Percentiles rank a stretch among this genome's conserved stretches.
These are phyloP conservation scores for Pungitius pungitius DNA, from an alignment of 2,113 vertebrate species.

Conservation along the genomic window DNA sequence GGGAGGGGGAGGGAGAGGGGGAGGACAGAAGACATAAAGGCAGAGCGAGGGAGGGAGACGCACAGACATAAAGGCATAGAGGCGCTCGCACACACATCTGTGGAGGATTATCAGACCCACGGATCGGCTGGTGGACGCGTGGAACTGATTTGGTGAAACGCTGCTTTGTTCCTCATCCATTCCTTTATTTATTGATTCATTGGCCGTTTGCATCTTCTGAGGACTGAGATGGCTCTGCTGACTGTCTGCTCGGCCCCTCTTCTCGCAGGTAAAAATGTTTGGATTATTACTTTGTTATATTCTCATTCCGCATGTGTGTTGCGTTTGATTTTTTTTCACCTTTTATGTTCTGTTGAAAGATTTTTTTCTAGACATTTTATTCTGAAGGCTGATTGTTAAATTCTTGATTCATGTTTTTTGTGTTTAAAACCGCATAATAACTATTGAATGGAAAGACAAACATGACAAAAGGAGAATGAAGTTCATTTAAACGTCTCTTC, in stretches of 20 bases:
- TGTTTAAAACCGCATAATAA: neutral
- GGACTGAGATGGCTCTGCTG: conserved; percentile 24
- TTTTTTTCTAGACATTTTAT: neutral
- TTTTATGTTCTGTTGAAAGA: neutral
- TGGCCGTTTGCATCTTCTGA: neutral
- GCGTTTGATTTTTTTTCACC: neutral
- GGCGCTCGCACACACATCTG: neutral
- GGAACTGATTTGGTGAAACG: conserved; percentile 3
- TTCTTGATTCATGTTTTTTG: too few species aligned
- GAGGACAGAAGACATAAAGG: neutral
- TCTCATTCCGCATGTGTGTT: neutral
- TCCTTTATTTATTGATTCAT: neutral
- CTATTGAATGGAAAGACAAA: neutral
- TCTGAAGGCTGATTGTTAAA: neutral
- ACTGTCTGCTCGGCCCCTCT: conserved; percentile 3
- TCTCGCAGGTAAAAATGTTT: conserved; percentile 35
- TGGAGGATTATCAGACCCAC: too few species aligned
- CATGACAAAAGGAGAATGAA: neutral
- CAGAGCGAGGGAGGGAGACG: neutral
- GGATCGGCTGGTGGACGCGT: neutral
- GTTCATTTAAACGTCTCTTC: neutral
- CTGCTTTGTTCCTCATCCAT: neutral
- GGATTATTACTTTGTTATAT: neutral
- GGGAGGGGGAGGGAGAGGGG: neutral
- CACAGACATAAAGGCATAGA: neutral